These are phyloP conservation scores for Acanthoscelides obtectus DNA, from an alignment of 2,888 invertebrate genomes.

Conservation along the genomic window DNA sequence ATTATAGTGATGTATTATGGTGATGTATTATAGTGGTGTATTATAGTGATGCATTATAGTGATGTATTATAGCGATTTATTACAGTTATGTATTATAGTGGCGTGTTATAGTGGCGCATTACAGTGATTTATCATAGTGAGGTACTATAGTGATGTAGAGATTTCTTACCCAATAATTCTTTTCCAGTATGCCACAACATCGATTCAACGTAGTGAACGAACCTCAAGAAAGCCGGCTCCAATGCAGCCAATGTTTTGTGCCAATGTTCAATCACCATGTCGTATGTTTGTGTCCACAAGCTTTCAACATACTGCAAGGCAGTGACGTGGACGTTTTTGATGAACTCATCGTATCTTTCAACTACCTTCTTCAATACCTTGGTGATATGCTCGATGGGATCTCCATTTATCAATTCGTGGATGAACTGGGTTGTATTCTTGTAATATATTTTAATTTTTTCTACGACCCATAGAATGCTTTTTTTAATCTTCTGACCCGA, in stretches of 20 bases:
- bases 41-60: too few species aligned
- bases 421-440: slow-evolving; percentile 65
- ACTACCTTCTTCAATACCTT: slow-evolving; percentile 64
- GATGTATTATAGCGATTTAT: too few species aligned
- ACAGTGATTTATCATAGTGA: too few species aligned
- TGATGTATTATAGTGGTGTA: too few species aligned
- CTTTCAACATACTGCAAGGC: slow-evolving; percentile 68
- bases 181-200: slow-evolving; percentile 69
- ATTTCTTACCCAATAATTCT: slow-evolving; percentile 60
- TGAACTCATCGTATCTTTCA: slow-evolving; percentile 72
- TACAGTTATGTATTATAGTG: too few species aligned
- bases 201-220: slow-evolving; percentile 71
- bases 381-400: slow-evolving; percentile 69
- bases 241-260: slow-evolving; percentile 65
- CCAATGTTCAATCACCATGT: slow-evolving; percentile 66
- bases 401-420: slow-evolving; percentile 66
- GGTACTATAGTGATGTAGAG: too few species aligned
- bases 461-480: slow-evolving; percentile 69
- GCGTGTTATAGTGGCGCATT: too few species aligned
- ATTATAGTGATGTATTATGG: too few species aligned
- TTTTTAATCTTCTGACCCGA: slow-evolving; percentile 74
- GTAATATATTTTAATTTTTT: slow-evolving; percentile 67
- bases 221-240: slow-evolving; percentile 73
- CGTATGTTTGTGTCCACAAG: slow-evolving; percentile 66
- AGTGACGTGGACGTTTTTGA: slow-evolving; percentile 70